A percentile compares a stretch with the other conserved stretches of the same genome.
phyloP scores from a whole-genome alignment of 2,888 invertebrate genomes.

The Heliconius ethilla region DNA sequence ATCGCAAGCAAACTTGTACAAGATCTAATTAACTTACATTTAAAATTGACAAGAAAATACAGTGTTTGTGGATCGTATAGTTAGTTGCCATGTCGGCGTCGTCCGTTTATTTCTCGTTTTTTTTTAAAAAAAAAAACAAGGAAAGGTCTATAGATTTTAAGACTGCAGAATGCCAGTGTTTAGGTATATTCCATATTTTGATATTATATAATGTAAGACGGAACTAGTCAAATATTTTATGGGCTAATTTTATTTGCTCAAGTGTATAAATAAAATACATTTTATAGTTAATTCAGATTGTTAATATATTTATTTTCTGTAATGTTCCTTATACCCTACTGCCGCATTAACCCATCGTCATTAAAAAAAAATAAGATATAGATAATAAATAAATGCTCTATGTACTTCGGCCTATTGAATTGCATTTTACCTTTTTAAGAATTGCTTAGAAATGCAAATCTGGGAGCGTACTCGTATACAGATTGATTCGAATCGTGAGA shows the following conservation, averaged over 20 bases:
- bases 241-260: constrained; percentile 69
- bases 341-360: constrained; percentile 40
- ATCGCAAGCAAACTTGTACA: constrained; percentile 49
- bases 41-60: constrained; percentile 31
- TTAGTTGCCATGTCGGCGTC: constrained; percentile 20
- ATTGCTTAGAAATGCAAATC: background rate
- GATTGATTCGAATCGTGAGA: background rate
- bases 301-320: constrained; percentile 41
- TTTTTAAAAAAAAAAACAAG: constrained; percentile 8
- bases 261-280: constrained; percentile 46
- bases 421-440: constrained; percentile 20
- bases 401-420: constrained; percentile 38
- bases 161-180: constrained; percentile 77
- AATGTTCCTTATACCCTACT: constrained; percentile 50
- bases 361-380: constrained; percentile 15
- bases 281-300: constrained; percentile 42
- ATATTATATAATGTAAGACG: constrained; percentile 68
- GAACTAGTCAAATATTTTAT: constrained; percentile 77
- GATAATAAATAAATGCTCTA: constrained; percentile 15
- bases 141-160: constrained; percentile 56
- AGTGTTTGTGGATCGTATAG: constrained; percentile 16
- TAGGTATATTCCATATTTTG: constrained; percentile 63
- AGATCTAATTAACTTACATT: constrained; percentile 38
- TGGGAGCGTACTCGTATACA: constrained; percentile 13
- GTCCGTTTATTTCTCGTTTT: constrained; percentile 26